Evolutionary conservation across 2,113 vertebrate species (phyloP).

Genomic region (Forbesichthys papilliferus): DNA sequence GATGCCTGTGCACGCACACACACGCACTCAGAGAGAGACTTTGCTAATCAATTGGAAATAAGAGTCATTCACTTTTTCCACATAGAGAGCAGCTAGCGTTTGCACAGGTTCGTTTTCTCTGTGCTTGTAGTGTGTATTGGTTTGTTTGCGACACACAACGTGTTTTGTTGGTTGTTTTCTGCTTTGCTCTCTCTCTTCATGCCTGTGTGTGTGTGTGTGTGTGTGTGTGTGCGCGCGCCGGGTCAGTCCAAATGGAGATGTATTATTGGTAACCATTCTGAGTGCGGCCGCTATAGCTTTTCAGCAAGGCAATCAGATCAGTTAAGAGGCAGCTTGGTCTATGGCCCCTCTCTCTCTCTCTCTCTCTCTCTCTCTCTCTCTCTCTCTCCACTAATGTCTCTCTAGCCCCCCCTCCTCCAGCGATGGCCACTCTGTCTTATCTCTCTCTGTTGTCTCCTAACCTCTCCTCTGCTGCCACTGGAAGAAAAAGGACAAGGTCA

Average conservation of each 20-base stretch:
- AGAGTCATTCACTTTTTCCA: slow-evolving; percentile 63
- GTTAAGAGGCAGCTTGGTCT: slow-evolving; percentile 79
- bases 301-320: slow-evolving; percentile 73
- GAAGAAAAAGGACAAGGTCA: slow-evolving; percentile 66
- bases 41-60: slow-evolving; percentile 75
- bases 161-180: slow-evolving; percentile 49
- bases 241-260: slow-evolving; percentile 67
- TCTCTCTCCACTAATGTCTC: background rate
- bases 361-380: slow-evolving; percentile 26
- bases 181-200: slow-evolving; percentile 15
- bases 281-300: slow-evolving; percentile 53
- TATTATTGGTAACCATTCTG: slow-evolving; percentile 75
- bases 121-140: slow-evolving; percentile 16
- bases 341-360: slow-evolving; percentile 66
- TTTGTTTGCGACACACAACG: slow-evolving; percentile 23
- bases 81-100: slow-evolving; percentile 33
- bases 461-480: slow-evolving; percentile 62
- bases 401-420: slow-evolving; percentile 16
- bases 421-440: slow-evolving; percentile 62
- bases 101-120: background rate
- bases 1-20: slow-evolving; percentile 49
- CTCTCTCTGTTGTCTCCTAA: slow-evolving; percentile 46
- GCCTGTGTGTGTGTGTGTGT: slow-evolving; percentile 20
- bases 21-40: slow-evolving; percentile 54
- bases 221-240: slow-evolving; percentile 22